Base-by-base conservation (phyloP, 2,113 vertebrate species). In the Lipophrys pholis region DNA sequence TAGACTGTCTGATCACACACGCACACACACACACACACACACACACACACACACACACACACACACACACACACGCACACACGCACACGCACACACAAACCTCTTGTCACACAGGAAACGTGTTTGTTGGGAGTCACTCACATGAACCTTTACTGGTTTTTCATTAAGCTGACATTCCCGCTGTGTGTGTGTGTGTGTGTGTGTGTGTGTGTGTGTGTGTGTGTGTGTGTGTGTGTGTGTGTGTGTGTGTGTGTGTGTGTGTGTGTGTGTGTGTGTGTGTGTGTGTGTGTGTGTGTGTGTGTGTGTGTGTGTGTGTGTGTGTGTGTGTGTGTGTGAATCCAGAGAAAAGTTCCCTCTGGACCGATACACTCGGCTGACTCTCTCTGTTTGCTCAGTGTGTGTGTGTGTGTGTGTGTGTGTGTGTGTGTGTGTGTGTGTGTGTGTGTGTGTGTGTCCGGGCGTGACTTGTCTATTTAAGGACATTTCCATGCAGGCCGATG, bases 401-500 rank as follows among this genome's bases (percentile, higher is more conserved):
- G 55, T 30, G 55, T 30, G 55, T 30, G 54, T 55, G 4, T 35
- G 38, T 59, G 55, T 30, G 54, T 55, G 4, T 35, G 38, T 59
- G 55, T 30, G 65, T 68, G 65, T 68, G 30, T 45, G 51, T 15
- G 54, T 51, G 35, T 56, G 61, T 49, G 60, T 11, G 41, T 58
- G 57, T 73, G 66, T 78, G 41, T 39, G 1, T 73, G 81, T 81
- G 81, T 83, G 57, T 73, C 52, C 78, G 68, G 78, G 57, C 71
- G 49, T 84, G 74, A 86, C 80, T 67, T 62, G 66, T 83, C 87
- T 81, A 83, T 90, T 83, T 85, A 85, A 85, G 69, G 85, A 87
- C 77, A 66, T 80, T 87, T 84, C 66, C 74, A 52, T 6, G 21
- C 21, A 30, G 21, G 21, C 21, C 21, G 21, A 30, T 30, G 21